These are phyloP conservation scores for Remorina albescens DNA, from an alignment of 2,797 vertebrate species.

Conservation along the genomic window DNA sequence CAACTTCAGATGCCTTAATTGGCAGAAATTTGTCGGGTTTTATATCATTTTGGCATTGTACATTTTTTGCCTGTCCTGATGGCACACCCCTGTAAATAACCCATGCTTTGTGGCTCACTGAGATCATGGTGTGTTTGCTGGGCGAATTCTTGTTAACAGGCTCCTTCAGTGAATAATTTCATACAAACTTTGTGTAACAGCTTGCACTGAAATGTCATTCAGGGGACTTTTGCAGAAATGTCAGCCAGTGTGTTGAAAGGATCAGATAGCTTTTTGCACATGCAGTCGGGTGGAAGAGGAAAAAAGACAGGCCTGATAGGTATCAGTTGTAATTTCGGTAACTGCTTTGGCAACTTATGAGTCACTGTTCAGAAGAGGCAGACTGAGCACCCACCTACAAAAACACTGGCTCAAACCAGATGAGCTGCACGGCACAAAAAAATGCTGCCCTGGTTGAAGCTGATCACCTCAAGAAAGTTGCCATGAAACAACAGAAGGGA, in stretches of 20 bases:
- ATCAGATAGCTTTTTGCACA: conserved; percentile 79
- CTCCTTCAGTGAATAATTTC: conserved; percentile 13
- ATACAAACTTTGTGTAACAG: conserved; percentile 16
- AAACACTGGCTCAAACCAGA: conserved; percentile 47
- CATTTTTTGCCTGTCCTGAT: too few species aligned
- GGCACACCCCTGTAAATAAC: too few species aligned
- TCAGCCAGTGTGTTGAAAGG: conserved; percentile 75
- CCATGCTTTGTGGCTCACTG: conserved; percentile 10
- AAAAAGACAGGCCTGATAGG: conserved; percentile 77
- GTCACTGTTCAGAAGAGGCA: conserved; percentile 65
- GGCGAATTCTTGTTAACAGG: background rate
- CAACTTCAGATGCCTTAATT: too few species aligned
- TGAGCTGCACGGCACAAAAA: conserved; percentile 48
- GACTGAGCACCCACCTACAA: conserved; percentile 50
- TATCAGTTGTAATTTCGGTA: conserved; percentile 84
- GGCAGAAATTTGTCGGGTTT: too few species aligned
- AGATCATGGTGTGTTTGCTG: conserved; percentile 9
- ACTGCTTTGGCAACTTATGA: conserved; percentile 79
- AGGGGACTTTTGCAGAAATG: conserved; percentile 74
- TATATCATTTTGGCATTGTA: too few species aligned
- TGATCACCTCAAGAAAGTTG: conserved; percentile 53
- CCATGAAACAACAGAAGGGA: conserved; percentile 26
- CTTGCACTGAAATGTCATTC: conserved; percentile 27
- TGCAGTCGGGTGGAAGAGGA: conserved; percentile 73
- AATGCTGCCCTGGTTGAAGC: too few species aligned